Evolutionary conservation across 2,797 vertebrate species (phyloP).

Genomic region (Buphagus erythrorhynchus): DNA sequence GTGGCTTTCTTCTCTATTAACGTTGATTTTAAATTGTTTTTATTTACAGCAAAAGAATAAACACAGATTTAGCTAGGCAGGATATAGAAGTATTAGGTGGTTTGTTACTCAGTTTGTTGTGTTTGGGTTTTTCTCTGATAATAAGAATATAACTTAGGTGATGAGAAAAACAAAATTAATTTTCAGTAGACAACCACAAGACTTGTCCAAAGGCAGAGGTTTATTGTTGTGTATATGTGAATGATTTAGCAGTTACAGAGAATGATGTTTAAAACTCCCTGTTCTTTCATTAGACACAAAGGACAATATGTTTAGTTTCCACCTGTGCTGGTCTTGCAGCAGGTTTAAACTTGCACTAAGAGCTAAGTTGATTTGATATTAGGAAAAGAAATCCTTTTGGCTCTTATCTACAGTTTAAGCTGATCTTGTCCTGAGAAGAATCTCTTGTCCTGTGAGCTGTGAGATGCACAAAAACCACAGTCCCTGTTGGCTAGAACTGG

Average conservation of each 20-base stretch:
- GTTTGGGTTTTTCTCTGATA: background rate
- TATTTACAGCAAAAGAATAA: background rate
- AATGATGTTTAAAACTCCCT: background rate
- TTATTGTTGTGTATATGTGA: background rate
- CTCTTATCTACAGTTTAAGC: background rate
- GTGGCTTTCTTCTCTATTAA: background rate
- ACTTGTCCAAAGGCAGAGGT: background rate
- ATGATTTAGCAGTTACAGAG: background rate
- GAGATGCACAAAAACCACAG: background rate
- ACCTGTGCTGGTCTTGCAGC: background rate
- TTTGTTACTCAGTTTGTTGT: background rate
- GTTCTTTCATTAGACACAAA: background rate
- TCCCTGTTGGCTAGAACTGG: background rate
- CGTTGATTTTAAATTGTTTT: background rate
- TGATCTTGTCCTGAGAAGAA: background rate
- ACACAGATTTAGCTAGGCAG: background rate
- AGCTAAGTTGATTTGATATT: background rate
- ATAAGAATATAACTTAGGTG: background rate
- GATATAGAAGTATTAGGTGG: background rate
- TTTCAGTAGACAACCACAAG: background rate
- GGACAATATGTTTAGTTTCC: background rate
- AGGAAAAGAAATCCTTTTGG: background rate
- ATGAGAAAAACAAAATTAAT: background rate
- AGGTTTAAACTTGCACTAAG: background rate
- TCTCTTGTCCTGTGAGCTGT: background rate